phyloP scores from a whole-genome alignment of 2,797 vertebrate species.

The Oryzias dopingdopingensis region DNA sequence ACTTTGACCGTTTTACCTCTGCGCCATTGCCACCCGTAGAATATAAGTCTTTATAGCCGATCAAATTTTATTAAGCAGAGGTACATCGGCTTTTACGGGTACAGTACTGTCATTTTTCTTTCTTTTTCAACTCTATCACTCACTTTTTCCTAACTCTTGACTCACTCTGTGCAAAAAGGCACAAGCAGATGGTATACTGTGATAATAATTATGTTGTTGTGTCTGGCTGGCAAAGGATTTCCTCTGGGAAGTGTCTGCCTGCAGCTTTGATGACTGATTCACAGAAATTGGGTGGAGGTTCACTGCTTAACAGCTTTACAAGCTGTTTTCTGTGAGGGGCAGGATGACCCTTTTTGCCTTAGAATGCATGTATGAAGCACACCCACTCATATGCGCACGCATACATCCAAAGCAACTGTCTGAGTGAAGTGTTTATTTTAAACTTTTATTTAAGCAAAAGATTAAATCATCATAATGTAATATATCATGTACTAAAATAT shows the following conservation, averaged over 20 bases:
- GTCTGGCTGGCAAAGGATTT: constrained; percentile 68
- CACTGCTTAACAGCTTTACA: constrained; percentile 36
- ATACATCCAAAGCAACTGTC: not conserved
- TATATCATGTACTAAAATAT: too few species aligned
- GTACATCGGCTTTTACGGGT: not conserved
- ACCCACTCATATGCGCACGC: constrained; percentile 1
- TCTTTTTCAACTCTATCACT: not conserved
- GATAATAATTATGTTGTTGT: constrained; percentile 58
- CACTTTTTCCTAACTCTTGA: constrained; percentile 5
- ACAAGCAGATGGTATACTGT: constrained; percentile 40
- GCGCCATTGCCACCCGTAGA: too few species aligned
- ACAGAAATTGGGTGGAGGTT: constrained; percentile 52
- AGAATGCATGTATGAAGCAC: constrained; percentile 4
- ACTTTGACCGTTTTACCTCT: too few species aligned
- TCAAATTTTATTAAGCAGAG: too few species aligned
- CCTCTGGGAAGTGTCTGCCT: constrained; percentile 69
- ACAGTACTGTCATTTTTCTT: not conserved
- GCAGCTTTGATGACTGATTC: constrained; percentile 53
- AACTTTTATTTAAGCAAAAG: constrained; percentile 4
- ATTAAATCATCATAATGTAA: not conserved
- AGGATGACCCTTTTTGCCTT: constrained; percentile 22
- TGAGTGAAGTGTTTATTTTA: constrained; percentile 9
- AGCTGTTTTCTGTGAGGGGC: constrained; percentile 34
- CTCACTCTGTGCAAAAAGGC: constrained; percentile 25
- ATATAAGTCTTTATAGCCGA: too few species aligned